These are phyloP conservation scores for Cephus pulcher DNA, from an alignment of 2,888 invertebrate species.

Conservation along the genomic window DNA sequence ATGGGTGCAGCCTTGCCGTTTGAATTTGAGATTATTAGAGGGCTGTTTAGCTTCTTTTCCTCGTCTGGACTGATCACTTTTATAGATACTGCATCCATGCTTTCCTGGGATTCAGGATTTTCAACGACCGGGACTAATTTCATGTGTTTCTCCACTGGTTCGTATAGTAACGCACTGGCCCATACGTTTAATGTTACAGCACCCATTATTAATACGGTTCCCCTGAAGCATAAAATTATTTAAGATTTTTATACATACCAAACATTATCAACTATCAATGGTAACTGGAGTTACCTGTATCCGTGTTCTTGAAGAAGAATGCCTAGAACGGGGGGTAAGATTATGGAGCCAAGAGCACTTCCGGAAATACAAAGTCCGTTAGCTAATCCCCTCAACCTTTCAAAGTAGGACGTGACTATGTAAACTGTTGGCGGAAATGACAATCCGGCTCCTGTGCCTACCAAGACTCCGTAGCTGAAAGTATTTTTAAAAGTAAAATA, in stretches of 20 bases:
- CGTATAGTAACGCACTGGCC: conserved; percentile 86
- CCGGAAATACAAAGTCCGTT: conserved; percentile 92
- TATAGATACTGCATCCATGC: conserved; percentile 56
- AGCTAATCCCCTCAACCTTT: conserved; percentile 81
- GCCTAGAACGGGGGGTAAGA: conserved; percentile 82
- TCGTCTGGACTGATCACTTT: conserved; percentile 51
- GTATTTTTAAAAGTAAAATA: conserved; percentile 20
- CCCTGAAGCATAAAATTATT: conserved; percentile 68
- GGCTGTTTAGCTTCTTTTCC: conserved; percentile 44
- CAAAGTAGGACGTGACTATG: conserved; percentile 89
- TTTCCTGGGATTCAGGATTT: conserved; percentile 55
- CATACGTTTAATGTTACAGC: conserved; percentile 86
- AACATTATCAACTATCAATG: too few species aligned
- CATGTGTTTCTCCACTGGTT: conserved; percentile 86
- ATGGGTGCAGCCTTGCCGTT: conserved; percentile 45
- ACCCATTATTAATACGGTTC: conserved; percentile 84
- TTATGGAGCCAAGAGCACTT: conserved; percentile 87
- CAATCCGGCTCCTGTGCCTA: conserved; percentile 86
- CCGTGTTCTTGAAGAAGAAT: conserved; percentile 79
- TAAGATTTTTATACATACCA: too few species aligned
- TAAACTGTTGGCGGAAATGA: conserved; percentile 91
- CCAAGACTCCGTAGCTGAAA: conserved; percentile 82
- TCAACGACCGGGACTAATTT: conserved; percentile 67
- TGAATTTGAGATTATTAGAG: conserved; percentile 27
- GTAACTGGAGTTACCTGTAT: conserved; percentile 72